A percentile compares a stretch with the other conserved stretches of the same genome.
phyloP scores from a whole-genome alignment of 1,140 invertebrate genomes.

The Anoplophora glabripennis region DNA sequence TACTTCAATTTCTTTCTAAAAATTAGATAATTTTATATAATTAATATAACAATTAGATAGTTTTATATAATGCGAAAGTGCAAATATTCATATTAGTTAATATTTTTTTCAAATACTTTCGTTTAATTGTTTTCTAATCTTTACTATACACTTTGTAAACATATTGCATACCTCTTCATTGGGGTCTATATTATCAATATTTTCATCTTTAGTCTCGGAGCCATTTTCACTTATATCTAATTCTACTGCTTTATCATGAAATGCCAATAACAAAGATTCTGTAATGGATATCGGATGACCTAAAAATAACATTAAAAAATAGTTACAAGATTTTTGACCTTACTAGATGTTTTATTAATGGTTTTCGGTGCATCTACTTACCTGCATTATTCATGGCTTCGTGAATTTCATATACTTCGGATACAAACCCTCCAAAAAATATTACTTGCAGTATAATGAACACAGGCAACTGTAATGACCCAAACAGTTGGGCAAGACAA shows the following conservation, averaged over 20 bases:
- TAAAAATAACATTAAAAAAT: conserved; percentile 16
- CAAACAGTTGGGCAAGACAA: conserved; percentile 59
- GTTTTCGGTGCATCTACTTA: not conserved
- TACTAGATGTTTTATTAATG: not conserved
- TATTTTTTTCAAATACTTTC: too few species aligned
- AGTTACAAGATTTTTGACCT: not conserved
- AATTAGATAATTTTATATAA: too few species aligned
- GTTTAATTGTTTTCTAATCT: too few species aligned
- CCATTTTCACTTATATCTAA: conserved; percentile 24
- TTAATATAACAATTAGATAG: too few species aligned
- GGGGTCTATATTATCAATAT: conserved; percentile 11
- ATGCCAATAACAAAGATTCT: conserved; percentile 42
- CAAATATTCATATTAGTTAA: too few species aligned
- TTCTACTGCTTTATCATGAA: conserved; percentile 38
- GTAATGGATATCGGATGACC: conserved; percentile 46
- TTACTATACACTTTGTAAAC: too few species aligned
- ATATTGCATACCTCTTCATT: not conserved
- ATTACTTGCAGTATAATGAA: conserved; percentile 56
- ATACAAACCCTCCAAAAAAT: conserved; percentile 51
- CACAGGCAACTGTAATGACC: conserved; percentile 57
- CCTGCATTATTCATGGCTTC: not conserved
- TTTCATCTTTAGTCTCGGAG: conserved; percentile 19
- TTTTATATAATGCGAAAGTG: too few species aligned
- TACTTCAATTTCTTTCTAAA: not conserved
- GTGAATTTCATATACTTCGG: conserved; percentile 15